Conservation (phyloP, 1,140 invertebrate species). For the Ostrea edulis region DNA sequence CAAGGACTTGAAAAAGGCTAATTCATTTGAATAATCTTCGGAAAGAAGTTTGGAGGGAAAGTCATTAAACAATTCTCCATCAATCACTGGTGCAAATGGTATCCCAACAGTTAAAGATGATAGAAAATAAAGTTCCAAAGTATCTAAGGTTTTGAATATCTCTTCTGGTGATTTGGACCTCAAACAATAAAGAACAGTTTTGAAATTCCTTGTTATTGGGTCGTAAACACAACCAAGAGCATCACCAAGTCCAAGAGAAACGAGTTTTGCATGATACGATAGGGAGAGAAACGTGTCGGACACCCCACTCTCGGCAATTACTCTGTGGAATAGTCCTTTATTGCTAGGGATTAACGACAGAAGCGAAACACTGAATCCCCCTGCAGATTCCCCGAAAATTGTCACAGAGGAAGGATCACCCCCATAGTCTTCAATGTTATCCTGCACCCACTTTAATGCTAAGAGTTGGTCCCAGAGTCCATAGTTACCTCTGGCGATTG, state of each 20-base stretch:
- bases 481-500: conserved; percentile 71
- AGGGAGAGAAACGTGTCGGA: conserved; percentile 37
- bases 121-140: not conserved
- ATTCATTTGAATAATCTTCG: not conserved
- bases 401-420: conserved; percentile 86
- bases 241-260: not conserved
- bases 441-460: conserved; percentile 86
- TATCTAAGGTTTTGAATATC: conserved; percentile 76
- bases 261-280: not conserved
- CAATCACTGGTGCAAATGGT: conserved; percentile 44
- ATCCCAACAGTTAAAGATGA: conserved; percentile 20
- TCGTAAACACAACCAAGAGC: not conserved
- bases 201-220: conserved; percentile 31
- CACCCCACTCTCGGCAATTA: conserved; percentile 63
- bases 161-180: conserved; percentile 30
- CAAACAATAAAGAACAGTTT: conserved; percentile 14
- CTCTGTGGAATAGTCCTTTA: conserved; percentile 59
- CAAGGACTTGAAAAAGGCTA: conserved; percentile 48
- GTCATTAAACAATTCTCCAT: conserved; percentile 49
- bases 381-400: conserved; percentile 85
- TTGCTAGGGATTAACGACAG: conserved; percentile 60
- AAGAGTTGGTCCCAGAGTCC: conserved; percentile 84
- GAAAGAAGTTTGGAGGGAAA: conserved; percentile 44
- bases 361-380: conserved; percentile 55
- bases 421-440: conserved; percentile 86